These are phyloP conservation scores for Drosophila kuntzei DNA, from an alignment of 2,888 invertebrate species.

Conservation along the genomic window DNA sequence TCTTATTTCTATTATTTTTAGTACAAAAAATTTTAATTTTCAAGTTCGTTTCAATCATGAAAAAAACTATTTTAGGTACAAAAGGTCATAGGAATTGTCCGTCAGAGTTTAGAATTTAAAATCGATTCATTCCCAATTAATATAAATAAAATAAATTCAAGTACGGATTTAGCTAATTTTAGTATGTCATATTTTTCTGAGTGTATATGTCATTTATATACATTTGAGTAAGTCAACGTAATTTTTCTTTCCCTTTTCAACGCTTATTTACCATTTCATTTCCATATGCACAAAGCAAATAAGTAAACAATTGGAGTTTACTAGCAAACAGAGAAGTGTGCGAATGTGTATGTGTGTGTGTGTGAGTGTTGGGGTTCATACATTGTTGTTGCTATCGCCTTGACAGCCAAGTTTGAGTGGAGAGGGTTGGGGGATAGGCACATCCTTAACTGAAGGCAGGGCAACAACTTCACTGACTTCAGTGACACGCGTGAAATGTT, in stretches of 20 bases:
- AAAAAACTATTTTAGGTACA: no score
- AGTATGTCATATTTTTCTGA: no score
- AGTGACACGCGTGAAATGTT: slow-evolving; percentile 77
- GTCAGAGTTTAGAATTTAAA: no score
- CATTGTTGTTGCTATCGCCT: slow-evolving; percentile 51
- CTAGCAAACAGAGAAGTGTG: slow-evolving; percentile 41
- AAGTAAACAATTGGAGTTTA: slow-evolving; percentile 70
- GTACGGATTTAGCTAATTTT: no score
- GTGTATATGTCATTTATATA: slow-evolving; percentile 51
- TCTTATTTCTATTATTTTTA: no score
- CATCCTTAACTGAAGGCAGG: slow-evolving; percentile 36
- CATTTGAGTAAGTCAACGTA: slow-evolving; percentile 71
- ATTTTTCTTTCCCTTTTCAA: slow-evolving; percentile 67
- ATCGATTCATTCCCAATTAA: no score
- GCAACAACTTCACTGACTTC: slow-evolving; percentile 65
- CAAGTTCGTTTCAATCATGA: no score
- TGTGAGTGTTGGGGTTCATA: slow-evolving; percentile 19
- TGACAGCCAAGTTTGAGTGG: slow-evolving; percentile 51
- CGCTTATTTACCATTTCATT: slow-evolving; percentile 76
- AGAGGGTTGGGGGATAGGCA: slow-evolving; percentile 6
- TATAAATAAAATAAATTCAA: no score
- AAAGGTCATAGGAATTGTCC: no score
- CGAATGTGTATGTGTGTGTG: slow-evolving; percentile 16
- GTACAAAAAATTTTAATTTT: no score
- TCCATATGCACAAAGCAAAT: slow-evolving; percentile 78